These are phyloP conservation scores for Andrena fulva DNA, from an alignment of 2,888 invertebrate genomes.

Conservation along the genomic window DNA sequence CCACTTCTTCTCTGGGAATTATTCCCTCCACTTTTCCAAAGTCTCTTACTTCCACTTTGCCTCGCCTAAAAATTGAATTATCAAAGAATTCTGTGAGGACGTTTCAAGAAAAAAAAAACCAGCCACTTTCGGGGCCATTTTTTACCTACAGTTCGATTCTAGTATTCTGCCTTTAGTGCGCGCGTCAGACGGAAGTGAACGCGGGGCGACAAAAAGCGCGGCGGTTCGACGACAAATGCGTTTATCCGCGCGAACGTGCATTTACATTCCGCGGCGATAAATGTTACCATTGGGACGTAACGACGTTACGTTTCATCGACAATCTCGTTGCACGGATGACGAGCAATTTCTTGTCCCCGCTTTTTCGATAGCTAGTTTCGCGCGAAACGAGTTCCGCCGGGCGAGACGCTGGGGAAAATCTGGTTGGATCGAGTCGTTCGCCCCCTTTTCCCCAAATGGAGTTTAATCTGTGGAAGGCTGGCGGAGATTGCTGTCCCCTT, in stretches of 20 bases:
- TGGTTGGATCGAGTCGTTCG: slow-evolving; percentile 16
- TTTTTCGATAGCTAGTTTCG: slow-evolving; percentile 41
- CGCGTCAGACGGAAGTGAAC: slow-evolving; percentile 42
- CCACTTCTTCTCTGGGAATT: too few species aligned
- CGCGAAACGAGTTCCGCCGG: slow-evolving; percentile 29
- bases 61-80: too few species aligned
- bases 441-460: slow-evolving; percentile 4
- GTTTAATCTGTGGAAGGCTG: background rate
- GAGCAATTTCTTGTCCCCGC: slow-evolving; percentile 51
- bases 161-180: slow-evolving; percentile 31
- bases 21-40: background rate
- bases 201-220: slow-evolving; percentile 52
- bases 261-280: slow-evolving; percentile 50
- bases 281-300: slow-evolving; percentile 54
- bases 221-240: slow-evolving; percentile 49
- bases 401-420: slow-evolving; percentile 34
- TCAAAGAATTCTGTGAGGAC: background rate
- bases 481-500: background rate
- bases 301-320: slow-evolving; percentile 56
- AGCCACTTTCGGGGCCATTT: background rate
- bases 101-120: too few species aligned
- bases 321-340: slow-evolving; percentile 52
- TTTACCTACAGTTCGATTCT: slow-evolving; percentile 35
- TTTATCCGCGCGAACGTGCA: slow-evolving; percentile 54
- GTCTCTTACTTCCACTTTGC: background rate